Base-by-base conservation (phyloP, 2,888 invertebrate species). In the Anticlea derivata region DNA sequence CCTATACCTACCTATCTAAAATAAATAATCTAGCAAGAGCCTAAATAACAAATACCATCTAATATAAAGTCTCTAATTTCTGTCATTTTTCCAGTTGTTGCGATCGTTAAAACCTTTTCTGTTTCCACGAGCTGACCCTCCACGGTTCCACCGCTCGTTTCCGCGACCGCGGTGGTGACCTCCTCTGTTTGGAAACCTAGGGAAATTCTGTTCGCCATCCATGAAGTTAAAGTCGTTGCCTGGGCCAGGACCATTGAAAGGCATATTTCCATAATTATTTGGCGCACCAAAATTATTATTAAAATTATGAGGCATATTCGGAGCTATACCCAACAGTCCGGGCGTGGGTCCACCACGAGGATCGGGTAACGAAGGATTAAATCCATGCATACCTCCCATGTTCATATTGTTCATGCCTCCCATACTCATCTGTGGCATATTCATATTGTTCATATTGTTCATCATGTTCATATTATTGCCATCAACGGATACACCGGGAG, bases 261-360 rank as follows among this genome's bases (percentile, higher is more conserved):
- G 83, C 83, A 87, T 83, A 57, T 83, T 86, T 22, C 81, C 83
- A 59, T 81, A 90, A 66, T 83, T 89, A 66, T 83, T 85, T 13
- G 84, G 81, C 10, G 77, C 81, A 44, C 80, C 80, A 63, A 81
- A 88, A 46, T 72, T 75, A 68, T 86, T 88, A 53, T 86, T 52
- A 27, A 33, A 89, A 67, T 88, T 91, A 64, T 91, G 92, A 5
- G 91, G 91, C 30, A 91, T 85, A 54, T 90, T 91, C 20, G 92
- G 92, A 30, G 92, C 90, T 68, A 93, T 91, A 7, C 93, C 92
- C 60, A 94, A 76, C 20, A 93, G 70, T 0, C 93, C 92, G 0
- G 93, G 93, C 64, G 91, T 66, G 51, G 91, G 82, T 40, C 92
- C 86, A 23, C 83, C 86, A 27, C 91, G 80, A 17, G 89, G 86